Base-by-base conservation (phyloP, 2,888 invertebrate genomes). In the Antheraea yamamai region DNA sequence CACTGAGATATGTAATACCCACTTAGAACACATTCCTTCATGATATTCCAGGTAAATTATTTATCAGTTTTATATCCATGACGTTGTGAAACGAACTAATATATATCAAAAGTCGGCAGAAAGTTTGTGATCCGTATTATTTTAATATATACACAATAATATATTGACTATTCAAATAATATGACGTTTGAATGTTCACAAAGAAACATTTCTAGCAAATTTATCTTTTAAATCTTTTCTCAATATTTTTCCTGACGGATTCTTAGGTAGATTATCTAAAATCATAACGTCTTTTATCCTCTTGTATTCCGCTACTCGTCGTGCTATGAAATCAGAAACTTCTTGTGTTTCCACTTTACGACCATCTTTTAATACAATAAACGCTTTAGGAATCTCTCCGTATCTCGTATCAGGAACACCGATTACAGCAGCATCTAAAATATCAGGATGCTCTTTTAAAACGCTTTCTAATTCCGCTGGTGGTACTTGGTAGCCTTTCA, bases 391-490 rank as follows among this genome's bases (percentile, higher is more conserved):
- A 4, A 96, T 94, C 91, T 98, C 98, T 7, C 98, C 98, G 77
- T 91, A 93, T 74, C 92, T 89, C 1, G 92, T 91, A 85, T 97
- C 96, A 0, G 97, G 96, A 64, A 97, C 90, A 2, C 98, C 98
- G 77, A 98, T 93, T 1, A 98, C 98, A 0, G 97, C 98, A 0
- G 97, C 97, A 81, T 98, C 98, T 35, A 94, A 85, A 0, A 98
- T 95, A 68, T 95, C 95, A 0, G 97, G 97, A 91, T 97, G 97
- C 73, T 95, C 95, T 79, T 97, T 95, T 3, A 98, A 87, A 12
- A 97, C 81, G 75, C 95, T 96, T 89, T 98, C 98, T 66, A 98
- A 88, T 89, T 98, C 98, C 4, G 98, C 98, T 23, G 98, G 98
- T 23, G 98, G 96, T 35, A 98, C 98, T 96, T 98, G 96, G 84